A percentile compares a stretch with the other conserved stretches of the same genome.
phyloP scores from a whole-genome alignment of 2,888 invertebrate species.

The Tortrix viridana region DNA sequence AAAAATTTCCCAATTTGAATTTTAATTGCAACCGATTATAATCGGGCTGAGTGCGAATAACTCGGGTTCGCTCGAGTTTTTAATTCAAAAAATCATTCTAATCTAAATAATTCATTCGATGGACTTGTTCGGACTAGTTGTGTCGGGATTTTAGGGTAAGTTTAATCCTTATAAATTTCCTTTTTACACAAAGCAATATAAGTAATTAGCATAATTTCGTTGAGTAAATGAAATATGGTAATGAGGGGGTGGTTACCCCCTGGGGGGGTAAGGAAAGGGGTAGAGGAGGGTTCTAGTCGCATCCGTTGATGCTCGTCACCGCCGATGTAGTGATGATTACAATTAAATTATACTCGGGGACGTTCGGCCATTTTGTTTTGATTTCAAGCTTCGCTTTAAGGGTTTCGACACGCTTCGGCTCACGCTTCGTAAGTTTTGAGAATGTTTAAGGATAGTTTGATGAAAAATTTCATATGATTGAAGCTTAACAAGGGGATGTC shows the following conservation, averaged over 20 bases:
- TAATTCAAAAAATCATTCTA: conserved; percentile 67
- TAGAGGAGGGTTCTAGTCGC: conserved; percentile 75
- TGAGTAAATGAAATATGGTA: conserved; percentile 85
- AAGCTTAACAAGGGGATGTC: too few relatives aligned
- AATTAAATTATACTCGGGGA: conserved; percentile 78
- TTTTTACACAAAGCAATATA: conserved; percentile 85
- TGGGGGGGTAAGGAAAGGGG: conserved; percentile 61
- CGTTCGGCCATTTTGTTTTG: conserved; percentile 74
- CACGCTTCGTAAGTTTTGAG: background rate
- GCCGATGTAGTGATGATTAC: conserved; percentile 82
- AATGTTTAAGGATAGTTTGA: too few relatives aligned
- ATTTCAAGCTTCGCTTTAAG: conserved; percentile 52
- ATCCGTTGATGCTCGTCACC: conserved; percentile 79
- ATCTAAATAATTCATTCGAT: conserved; percentile 72
- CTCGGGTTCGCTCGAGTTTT: conserved; percentile 67
- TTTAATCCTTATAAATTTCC: conserved; percentile 85
- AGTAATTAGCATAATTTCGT: conserved; percentile 85
- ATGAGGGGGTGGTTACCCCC: conserved; percentile 79
- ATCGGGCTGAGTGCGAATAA: conserved; percentile 75
- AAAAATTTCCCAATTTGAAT: conserved; percentile 83
- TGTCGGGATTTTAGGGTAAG: conserved; percentile 68
- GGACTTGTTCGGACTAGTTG: conserved; percentile 69
- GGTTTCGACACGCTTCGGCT: background rate
- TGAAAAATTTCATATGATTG: too few relatives aligned
- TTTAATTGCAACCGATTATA: conserved; percentile 83